Base-by-base conservation (phyloP, 2,113 vertebrate species). In the Sinocyclocheilus anophthalmus region DNA sequence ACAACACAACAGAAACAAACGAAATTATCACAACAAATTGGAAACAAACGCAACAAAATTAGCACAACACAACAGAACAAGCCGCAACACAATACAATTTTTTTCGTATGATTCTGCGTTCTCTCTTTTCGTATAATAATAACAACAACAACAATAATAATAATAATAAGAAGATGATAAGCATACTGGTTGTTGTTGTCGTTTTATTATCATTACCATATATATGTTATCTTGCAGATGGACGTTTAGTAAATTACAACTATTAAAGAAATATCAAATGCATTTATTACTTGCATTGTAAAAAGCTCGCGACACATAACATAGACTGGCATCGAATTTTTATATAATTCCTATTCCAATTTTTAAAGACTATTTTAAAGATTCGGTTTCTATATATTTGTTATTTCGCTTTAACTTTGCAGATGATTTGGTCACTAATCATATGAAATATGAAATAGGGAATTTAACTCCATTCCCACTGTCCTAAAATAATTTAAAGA, bases 141-240 rank as follows among this genome's bases (percentile, higher is more conserved):
- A 81, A 80, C 39, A 63, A 79, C 20, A 88, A 69, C 80, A 87
- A 78, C 2, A 45, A 42, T 42, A 30, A 33, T 2, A 33, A 33
- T 2, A 33, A 33, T 2, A 33, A 33, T 2, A 33, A 33, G 30
- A 33, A 33, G 30, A 33, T 33, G 30, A 33, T 33, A 33, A 33
- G 30, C 30, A 33, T 33, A 33, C 30, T 33, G 30, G 30, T 33
- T 33, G 30, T 33, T 33, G 30, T 33, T 48, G 72, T 79, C 73
- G 57, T 85, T 45, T 72, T 88, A 85, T 73, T 81, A 83, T 85
- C 84, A 76, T 67, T 85, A 61, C 84, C 61, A 69, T 69, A 33
- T 30, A 30, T 30, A 30, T 30, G 2, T 69, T 16, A 73, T 81
- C 16, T 12, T 24, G 0, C 5, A 24, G 20, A 42, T 14, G 57